phyloP scores from a whole-genome alignment of 2,797 vertebrate genomes.

The Tolypeutes matacus region DNA sequence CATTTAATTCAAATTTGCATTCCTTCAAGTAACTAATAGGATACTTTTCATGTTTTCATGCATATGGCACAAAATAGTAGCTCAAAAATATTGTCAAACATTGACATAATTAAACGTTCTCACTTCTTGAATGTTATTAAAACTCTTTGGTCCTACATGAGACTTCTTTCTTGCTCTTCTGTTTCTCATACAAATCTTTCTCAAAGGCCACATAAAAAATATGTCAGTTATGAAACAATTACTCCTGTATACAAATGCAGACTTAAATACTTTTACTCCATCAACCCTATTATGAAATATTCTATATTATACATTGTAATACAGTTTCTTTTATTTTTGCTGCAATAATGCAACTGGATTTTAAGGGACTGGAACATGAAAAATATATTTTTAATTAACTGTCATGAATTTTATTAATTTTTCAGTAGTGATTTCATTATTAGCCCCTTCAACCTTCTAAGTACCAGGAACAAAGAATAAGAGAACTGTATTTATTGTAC shows the following conservation, averaged over 20 bases:
- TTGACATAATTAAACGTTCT: not conserved
- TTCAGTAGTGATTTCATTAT: not conserved
- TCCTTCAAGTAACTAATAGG: not conserved
- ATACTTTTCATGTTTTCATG: not conserved
- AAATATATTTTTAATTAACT: not conserved
- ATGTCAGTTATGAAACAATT: no score
- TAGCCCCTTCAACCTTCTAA: not conserved
- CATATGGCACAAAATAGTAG: no score
- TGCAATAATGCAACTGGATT: not conserved
- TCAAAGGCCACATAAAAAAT: no score
- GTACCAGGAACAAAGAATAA: not conserved
- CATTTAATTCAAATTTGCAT: not conserved
- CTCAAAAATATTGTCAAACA: not conserved
- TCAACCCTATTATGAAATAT: not conserved
- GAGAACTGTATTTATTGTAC: no score
- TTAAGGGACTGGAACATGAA: not conserved
- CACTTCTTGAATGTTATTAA: not conserved
- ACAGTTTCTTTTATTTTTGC: no score
- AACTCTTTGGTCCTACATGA: not conserved
- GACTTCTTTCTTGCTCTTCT: no score
- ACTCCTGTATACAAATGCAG: no score
- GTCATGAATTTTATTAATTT: no score
- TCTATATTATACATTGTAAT: no score
- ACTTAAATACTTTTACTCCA: no score
- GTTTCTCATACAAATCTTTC: no score